phyloP scores from a whole-genome alignment of 2,888 invertebrate species.

The Ornithoptera alexandrae region DNA sequence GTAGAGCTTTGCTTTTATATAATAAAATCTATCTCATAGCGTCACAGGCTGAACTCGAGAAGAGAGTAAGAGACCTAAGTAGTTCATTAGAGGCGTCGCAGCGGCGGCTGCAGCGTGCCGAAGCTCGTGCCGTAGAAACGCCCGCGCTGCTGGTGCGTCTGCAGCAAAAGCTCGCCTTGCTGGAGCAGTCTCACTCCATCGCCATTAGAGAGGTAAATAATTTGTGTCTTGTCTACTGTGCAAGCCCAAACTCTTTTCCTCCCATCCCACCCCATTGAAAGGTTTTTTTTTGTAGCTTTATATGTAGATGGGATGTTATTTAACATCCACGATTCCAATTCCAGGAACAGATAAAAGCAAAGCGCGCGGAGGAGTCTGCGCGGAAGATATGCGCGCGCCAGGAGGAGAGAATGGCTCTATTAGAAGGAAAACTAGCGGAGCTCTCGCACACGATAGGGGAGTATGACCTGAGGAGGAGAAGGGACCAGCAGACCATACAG shows the following conservation, averaged over 20 bases:
- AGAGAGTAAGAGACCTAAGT: slow-evolving; percentile 76
- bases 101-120: slow-evolving; percentile 82
- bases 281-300: too few relatives aligned
- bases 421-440: slow-evolving; percentile 89
- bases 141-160: slow-evolving; percentile 83
- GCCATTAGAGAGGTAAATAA: slow-evolving; percentile 81
- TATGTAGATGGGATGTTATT: too few relatives aligned
- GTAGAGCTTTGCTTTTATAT: too few relatives aligned
- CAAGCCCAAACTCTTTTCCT: too few relatives aligned
- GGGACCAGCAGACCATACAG: slow-evolving; percentile 86
- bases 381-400: slow-evolving; percentile 84
- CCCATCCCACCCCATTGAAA: too few relatives aligned
- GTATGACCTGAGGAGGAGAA: slow-evolving; percentile 85
- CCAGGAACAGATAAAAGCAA: slow-evolving; percentile 85
- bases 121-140: slow-evolving; percentile 80
- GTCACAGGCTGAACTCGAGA: slow-evolving; percentile 67
- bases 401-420: slow-evolving; percentile 86
- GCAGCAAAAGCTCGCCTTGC: slow-evolving; percentile 85
- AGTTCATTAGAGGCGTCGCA: slow-evolving; percentile 83
- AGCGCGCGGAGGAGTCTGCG: slow-evolving; percentile 86
- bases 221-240: too few relatives aligned
- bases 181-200: slow-evolving; percentile 86
- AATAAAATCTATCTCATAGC: slow-evolving; percentile 40
- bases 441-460: slow-evolving; percentile 88
- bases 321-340: neutral